Percentiles rank a stretch among this genome's conserved stretches.
These are phyloP conservation scores for Danio albolineatus DNA, from an alignment of 2,797 vertebrate genomes.

Conservation along the genomic window DNA sequence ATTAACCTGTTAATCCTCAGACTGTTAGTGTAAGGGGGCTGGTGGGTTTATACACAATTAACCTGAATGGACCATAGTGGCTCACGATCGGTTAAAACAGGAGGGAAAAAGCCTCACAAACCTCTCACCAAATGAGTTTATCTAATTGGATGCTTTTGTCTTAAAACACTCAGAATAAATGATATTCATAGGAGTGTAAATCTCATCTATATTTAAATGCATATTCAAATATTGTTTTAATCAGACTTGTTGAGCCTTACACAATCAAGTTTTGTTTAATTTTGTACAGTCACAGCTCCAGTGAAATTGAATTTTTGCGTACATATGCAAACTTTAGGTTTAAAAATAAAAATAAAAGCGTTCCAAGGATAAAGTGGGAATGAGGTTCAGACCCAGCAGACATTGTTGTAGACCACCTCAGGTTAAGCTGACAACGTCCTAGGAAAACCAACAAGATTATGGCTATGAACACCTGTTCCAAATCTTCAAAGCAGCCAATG, in stretches of 20 bases:
- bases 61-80: slow-evolving; percentile 64
- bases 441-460: slow-evolving; percentile 75
- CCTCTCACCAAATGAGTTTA: neutral
- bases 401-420: slow-evolving; percentile 76
- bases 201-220: neutral
- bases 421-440: slow-evolving; percentile 78
- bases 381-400: slow-evolving; percentile 58
- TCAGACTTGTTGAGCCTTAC: neutral
- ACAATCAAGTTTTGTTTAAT: neutral
- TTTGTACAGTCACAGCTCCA: neutral
- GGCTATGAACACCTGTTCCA: slow-evolving; percentile 69
- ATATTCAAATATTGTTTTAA: slow-evolving; percentile 6
- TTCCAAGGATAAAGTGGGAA: neutral
- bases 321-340: neutral
- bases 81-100: slow-evolving; percentile 52
- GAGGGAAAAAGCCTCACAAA: slow-evolving; percentile 43
- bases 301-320: neutral
- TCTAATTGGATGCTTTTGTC: slow-evolving; percentile 6
- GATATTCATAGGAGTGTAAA: neutral
- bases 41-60: slow-evolving; percentile 74
- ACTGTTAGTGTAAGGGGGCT: slow-evolving; percentile 30
- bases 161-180: neutral
- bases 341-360: slow-evolving; percentile 4
- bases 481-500: slow-evolving; percentile 69
- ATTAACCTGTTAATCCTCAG: slow-evolving; percentile 75